phyloP scores from a whole-genome alignment of 2,888 invertebrate species.

The Chouioia cunea region DNA sequence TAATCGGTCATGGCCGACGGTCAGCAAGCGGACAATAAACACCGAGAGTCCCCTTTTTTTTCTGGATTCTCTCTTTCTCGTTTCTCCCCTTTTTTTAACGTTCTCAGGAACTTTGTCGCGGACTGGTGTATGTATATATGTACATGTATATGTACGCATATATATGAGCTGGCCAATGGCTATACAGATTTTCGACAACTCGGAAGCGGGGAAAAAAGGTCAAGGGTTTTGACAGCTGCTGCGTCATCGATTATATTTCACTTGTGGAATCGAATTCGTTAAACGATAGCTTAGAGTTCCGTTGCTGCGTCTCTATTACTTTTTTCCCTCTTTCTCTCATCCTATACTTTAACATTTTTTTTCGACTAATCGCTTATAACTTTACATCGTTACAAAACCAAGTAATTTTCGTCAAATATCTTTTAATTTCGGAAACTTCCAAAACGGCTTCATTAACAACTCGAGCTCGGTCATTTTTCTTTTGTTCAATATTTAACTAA shows the following conservation, averaged over 20 bases:
- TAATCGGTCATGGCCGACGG: constrained; percentile 33
- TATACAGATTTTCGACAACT: constrained; percentile 8
- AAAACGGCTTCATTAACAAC: too few relatives aligned
- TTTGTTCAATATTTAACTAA: too few relatives aligned
- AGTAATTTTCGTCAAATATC: too few relatives aligned
- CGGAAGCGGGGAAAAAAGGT: constrained; percentile 49
- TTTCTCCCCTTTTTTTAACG: constrained; percentile 4
- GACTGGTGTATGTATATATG: neutral
- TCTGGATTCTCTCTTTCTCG: neutral
- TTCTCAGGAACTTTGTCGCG: constrained; percentile 23
- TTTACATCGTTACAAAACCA: too few relatives aligned
- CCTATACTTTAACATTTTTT: too few relatives aligned
- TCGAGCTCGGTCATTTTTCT: too few relatives aligned
- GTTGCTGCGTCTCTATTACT: too few relatives aligned
- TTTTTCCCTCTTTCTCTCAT: too few relatives aligned
- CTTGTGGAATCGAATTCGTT: neutral
- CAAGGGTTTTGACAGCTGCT: constrained; percentile 63
- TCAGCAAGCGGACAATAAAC: neutral
- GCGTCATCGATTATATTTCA: constrained; percentile 15
- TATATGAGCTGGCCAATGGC: constrained; percentile 33
- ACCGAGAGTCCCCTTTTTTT: constrained; percentile 1
- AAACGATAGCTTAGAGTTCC: neutral
- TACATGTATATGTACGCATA: neutral
- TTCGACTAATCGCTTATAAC: too few relatives aligned
- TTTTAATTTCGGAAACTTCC: too few relatives aligned